Evolutionary conservation across 2,113 vertebrate species (phyloP), one percentile per base, ranked within the genome.

Genomic region (Motacilla tschutschensis): DNA sequence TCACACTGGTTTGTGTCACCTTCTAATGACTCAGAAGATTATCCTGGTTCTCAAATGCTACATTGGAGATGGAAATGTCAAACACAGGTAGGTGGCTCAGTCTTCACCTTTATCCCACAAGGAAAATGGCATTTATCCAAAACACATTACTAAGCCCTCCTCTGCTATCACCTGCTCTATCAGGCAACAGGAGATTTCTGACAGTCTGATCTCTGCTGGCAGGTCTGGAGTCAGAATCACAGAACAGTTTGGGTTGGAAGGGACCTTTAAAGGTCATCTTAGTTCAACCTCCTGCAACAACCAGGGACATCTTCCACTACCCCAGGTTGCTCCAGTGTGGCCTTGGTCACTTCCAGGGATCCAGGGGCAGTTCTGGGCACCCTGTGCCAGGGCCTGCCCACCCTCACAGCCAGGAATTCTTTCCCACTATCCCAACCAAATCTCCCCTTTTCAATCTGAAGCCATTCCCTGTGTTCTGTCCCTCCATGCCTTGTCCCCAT

Each of bases 311-410:
- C 22, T 57, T 3, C 21, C 26, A 57, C 57, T 5, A 24, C 0
- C 14, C 14, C 57, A 63, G 14, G 12, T 0, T 1, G 31, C 8
- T 77, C 48, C 54, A 69, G 0, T 17, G 35, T 13, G 25, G 20
- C 48, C 65, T 55, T 55, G 48, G 48, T 10, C 64, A 36, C 21
- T 26, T 1, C 29, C 57, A 77, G 48, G 35, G 55, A 69, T 54
- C 9, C 44, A 58, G 48, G 35, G 14, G 25, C 47, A 84, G 46
- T 36, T 50, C 51, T 43, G 79, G 19, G 5, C 10, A 35, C 1
- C 2, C 29, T 55, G 41, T 14, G 35, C 59, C 43, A 83, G 59
- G 16, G 43, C n/a, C 21, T n/a, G 2, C 0, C 2, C 29, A 47
- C 25, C 24, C 51, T 83, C 51, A 6, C 15, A 51, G 7, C 10